Evolutionary conservation across 1,140 invertebrate genomes (phyloP).

Genomic region (Scylla paramamosain): DNA sequence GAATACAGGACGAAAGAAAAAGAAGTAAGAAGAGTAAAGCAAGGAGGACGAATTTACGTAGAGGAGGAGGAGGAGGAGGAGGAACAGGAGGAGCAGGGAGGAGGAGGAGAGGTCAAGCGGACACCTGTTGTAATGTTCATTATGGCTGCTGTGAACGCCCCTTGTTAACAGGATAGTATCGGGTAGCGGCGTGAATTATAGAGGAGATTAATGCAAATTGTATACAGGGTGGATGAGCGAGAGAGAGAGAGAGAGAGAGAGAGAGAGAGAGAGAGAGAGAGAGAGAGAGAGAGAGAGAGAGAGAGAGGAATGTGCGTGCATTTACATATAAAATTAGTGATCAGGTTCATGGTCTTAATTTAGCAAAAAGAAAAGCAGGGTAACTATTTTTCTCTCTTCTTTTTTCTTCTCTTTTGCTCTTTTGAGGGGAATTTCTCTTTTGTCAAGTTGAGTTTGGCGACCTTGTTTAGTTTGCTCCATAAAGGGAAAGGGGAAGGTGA

Average conservation of each 20-base stretch:
- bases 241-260: not conserved
- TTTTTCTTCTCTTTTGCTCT: too few species aligned
- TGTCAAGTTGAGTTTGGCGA: too few species aligned
- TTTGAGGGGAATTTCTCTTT: too few species aligned
- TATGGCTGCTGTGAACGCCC: not conserved
- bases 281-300: not conserved
- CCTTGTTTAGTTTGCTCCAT: too few species aligned
- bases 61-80: not conserved
- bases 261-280: not conserved
- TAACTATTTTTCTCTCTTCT: too few species aligned
- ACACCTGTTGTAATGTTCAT: constrained; percentile 24
- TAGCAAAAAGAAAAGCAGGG: not conserved
- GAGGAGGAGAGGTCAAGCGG: too few species aligned
- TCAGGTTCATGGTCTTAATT: not conserved
- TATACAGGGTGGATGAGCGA: not conserved
- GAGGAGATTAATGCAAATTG: constrained; percentile 1
- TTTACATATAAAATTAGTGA: constrained; percentile 6
- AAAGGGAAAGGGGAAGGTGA: not conserved
- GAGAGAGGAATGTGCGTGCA: not conserved
- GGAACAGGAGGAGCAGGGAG: not conserved
- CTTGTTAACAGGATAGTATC: constrained; percentile 29
- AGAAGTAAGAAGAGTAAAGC: not conserved
- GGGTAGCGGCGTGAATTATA: not conserved
- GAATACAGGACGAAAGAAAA: too few species aligned
- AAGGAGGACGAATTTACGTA: too few species aligned